These are phyloP conservation scores for Cheilosia vulpina DNA, from an alignment of 2,888 invertebrate species.

Conservation along the genomic window DNA sequence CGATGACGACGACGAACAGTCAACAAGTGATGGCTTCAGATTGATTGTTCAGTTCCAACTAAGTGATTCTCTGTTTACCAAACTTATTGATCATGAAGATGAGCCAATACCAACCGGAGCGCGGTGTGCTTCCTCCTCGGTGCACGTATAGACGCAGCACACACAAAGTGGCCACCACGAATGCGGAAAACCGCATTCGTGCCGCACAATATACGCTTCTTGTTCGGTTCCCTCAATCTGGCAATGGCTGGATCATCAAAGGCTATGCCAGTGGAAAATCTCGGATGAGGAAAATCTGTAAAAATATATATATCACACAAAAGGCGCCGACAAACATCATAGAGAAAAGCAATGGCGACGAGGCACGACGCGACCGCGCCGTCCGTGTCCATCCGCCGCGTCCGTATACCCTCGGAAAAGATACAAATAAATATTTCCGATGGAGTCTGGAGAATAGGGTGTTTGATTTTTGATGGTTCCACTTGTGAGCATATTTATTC, in stretches of 20 bases:
- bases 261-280: constrained; percentile 61
- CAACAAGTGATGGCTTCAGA: constrained; percentile 75
- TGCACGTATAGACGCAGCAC: constrained; percentile 43
- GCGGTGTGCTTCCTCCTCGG: constrained; percentile 23
- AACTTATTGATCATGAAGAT: constrained; percentile 76
- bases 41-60: constrained; percentile 75
- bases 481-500: constrained; percentile 50
- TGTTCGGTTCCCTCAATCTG: constrained; percentile 7
- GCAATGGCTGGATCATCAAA: constrained; percentile 67
- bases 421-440: constrained; percentile 38
- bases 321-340: constrained; percentile 75
- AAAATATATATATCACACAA: constrained; percentile 75
- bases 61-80: constrained; percentile 75
- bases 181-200: constrained; percentile 75
- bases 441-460: constrained; percentile 25
- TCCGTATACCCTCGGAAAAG: constrained; percentile 45
- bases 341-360: constrained; percentile 67
- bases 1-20: constrained; percentile 42
- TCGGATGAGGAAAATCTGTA: constrained; percentile 71
- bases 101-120: constrained; percentile 75
- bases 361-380: constrained; percentile 43
- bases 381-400: constrained; percentile 68
- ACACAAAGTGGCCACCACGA: constrained; percentile 74
- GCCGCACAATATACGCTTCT: constrained; percentile 60
- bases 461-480: constrained; percentile 67